Base-by-base conservation (phyloP, 1,140 invertebrate genomes). In the Dendrolimus kikuchii region DNA sequence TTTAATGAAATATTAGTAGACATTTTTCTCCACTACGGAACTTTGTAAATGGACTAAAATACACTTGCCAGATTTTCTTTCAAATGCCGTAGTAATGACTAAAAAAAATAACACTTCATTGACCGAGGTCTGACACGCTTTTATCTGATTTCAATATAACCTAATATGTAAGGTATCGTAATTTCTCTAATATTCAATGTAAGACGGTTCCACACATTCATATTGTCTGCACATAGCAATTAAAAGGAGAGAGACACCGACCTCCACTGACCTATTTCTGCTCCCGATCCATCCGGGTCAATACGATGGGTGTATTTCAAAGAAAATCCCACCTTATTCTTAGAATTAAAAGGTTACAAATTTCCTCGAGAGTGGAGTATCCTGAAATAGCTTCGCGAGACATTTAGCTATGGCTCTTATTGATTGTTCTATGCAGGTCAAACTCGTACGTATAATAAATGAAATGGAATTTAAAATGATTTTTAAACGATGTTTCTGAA, bases 171-270 rank as follows among this genome's bases (percentile, higher is more conserved):
- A 23, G 23, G 23, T 23, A 23, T 23, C 23, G 23, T 23, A 23
- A 2, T 23, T 23, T 2, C 23, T 23, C 23, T 23, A 23, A 23
- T 23, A 23, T 23, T 48, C 36, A 48, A 48, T 38, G 37, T 6
- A 48, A 38, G 23, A 23, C 46, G 38, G 8, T 38, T n/a, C 46
- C 23, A 48, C 10, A 48, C 46, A 38, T 6, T 38, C 38, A 38
- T 46, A 48, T 7, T 38, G 38, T 38, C 40, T 44, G 51, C 54
- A 46, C 43, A 51, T 89, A 96, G 3, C 94, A 97, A 80, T 98
- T 99, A 48, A 97, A 99, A 85, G 89, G 96, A 55, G 61, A 64
- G 59, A 64, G 66, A 66, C 66, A 60, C 51, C 63, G 67, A 66
- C 67, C 70, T 57, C 55, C 51, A 49, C 44, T 73, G 72, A 75